A percentile compares a stretch with the other conserved stretches of the same genome.
phyloP scores from a whole-genome alignment of 2,797 vertebrate species.

The Sebastes iracundus region DNA sequence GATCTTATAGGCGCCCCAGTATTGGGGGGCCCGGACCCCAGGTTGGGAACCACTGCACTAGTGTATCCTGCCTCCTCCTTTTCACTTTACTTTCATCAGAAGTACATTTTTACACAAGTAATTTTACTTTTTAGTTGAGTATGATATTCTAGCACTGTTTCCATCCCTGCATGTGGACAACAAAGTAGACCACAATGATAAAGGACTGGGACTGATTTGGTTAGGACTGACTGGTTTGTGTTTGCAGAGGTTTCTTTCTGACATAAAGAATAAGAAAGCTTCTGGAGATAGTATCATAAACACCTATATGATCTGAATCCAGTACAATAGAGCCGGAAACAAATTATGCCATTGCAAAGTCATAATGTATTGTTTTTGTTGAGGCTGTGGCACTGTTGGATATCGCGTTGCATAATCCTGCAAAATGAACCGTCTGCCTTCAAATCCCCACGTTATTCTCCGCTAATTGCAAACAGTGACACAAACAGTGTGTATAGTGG shows the following conservation, averaged over 20 bases:
- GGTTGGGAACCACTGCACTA: too few relatives aligned
- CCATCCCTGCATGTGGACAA: neutral
- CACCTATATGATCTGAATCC: neutral
- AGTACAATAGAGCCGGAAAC: neutral
- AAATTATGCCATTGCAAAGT: neutral
- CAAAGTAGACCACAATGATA: neutral
- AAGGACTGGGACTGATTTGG: neutral
- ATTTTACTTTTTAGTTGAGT: neutral
- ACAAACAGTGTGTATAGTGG: neutral
- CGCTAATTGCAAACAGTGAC: constrained; percentile 7
- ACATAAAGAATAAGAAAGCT: neutral
- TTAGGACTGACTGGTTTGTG: neutral
- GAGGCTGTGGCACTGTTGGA: neutral
- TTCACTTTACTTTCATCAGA: too few relatives aligned
- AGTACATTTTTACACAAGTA: neutral
- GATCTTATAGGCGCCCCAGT: too few relatives aligned
- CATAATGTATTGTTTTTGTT: neutral
- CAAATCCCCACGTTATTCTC: neutral
- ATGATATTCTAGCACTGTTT: neutral
- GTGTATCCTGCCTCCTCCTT: too few relatives aligned
- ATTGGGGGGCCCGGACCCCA: too few relatives aligned
- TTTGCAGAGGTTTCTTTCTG: neutral
- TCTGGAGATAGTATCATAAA: neutral
- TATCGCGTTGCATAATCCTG: constrained; percentile 5
- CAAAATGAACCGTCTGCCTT: neutral